phyloP scores from a whole-genome alignment of 2,888 invertebrate genomes.

The Eugnorisma glareosa region DNA sequence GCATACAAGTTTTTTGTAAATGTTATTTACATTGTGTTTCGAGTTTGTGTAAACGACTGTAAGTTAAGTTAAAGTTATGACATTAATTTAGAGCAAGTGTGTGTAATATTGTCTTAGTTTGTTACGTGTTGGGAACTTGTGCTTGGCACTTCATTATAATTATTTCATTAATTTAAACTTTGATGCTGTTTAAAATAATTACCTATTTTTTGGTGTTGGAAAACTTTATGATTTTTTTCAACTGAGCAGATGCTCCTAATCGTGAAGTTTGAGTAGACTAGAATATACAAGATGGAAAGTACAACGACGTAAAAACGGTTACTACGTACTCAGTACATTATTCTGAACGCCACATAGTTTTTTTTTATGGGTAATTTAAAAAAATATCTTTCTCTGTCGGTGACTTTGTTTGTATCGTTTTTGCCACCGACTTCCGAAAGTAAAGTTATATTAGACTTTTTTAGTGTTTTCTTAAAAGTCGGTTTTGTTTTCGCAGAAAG shows the following conservation, averaged over 20 bases:
- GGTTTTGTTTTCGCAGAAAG: too few species aligned
- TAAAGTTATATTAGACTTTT: too few species aligned
- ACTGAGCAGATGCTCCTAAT: background rate
- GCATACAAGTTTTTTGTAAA: slow-evolving; percentile 33
- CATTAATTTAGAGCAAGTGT: slow-evolving; percentile 52
- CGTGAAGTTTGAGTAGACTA: background rate
- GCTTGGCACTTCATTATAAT: slow-evolving; percentile 34
- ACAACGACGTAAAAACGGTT: too few species aligned
- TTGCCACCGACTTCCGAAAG: too few species aligned
- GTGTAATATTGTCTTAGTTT: slow-evolving; percentile 52
- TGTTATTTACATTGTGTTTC: slow-evolving; percentile 14
- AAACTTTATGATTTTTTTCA: background rate
- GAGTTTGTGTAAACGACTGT: slow-evolving; percentile 37
- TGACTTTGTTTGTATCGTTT: too few species aligned
- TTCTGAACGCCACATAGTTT: too few species aligned
- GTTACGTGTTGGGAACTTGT: slow-evolving; percentile 38
- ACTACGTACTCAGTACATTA: too few species aligned
- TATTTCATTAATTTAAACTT: slow-evolving; percentile 35
- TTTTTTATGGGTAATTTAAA: too few species aligned
- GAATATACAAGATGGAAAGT: background rate
- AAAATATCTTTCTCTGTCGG: too few species aligned
- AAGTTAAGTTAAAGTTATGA: slow-evolving; percentile 35
- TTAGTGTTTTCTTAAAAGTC: too few species aligned
- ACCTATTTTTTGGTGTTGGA: background rate
- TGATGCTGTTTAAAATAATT: slow-evolving; percentile 16